These are phyloP conservation scores for Phorcus lineatus DNA, from an alignment of 2,888 invertebrate species.

Conservation along the genomic window DNA sequence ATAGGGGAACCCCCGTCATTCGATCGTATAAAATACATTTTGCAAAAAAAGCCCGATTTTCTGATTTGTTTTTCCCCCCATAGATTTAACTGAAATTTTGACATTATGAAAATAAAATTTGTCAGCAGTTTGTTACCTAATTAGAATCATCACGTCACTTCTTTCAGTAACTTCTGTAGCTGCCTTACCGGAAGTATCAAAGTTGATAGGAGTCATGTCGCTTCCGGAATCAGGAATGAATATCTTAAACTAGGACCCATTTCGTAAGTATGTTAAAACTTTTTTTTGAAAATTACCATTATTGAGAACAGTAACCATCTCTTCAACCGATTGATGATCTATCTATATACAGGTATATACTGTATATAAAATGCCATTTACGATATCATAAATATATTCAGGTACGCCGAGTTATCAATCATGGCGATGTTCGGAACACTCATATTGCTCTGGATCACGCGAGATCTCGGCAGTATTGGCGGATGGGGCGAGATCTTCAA, in stretches of 20 bases:
- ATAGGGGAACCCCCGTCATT: too few species aligned
- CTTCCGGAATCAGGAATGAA: slow-evolving; percentile 51
- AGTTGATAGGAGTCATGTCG: slow-evolving; percentile 41
- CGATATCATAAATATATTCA: slow-evolving; percentile 22
- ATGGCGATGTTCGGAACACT: slow-evolving; percentile 81
- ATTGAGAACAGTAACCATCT: too few species aligned
- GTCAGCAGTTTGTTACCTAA: too few species aligned
- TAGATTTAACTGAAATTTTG: too few species aligned
- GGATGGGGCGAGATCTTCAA: slow-evolving; percentile 84
- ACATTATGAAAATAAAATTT: too few species aligned
- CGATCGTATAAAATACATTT: too few species aligned
- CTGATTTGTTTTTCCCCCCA: too few species aligned
- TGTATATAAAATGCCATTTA: too few species aligned
- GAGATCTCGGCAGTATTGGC: slow-evolving; percentile 88
- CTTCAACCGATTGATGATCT: too few species aligned
- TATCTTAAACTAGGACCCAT: slow-evolving; percentile 63
- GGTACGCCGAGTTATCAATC: slow-evolving; percentile 59
- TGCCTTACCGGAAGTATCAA: neutral
- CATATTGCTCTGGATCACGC: slow-evolving; percentile 90
- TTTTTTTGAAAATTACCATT: neutral
- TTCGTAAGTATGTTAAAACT: slow-evolving; percentile 49
- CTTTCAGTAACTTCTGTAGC: neutral
- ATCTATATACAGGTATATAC: too few species aligned
- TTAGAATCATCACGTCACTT: neutral
- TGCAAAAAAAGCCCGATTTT: too few species aligned